These are phyloP conservation scores for Apodemus agrarius DNA, from an alignment of 2,797 vertebrate species.

Conservation along the genomic window DNA sequence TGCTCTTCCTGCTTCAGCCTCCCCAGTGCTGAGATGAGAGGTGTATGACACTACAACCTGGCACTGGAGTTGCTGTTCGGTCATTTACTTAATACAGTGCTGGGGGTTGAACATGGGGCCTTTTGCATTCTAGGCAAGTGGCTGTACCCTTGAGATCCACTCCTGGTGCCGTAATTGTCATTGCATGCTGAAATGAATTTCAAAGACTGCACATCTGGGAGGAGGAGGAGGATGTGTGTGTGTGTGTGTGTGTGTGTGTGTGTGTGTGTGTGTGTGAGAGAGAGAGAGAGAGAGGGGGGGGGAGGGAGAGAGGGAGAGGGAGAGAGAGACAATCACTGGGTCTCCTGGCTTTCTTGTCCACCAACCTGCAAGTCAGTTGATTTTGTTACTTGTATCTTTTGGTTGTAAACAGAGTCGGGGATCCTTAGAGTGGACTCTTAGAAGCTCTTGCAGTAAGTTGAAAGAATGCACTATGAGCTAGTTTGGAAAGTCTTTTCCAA, in stretches of 20 bases:
- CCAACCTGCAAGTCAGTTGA: slow-evolving; percentile 32
- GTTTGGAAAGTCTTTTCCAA: slow-evolving; percentile 37
- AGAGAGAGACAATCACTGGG: too few species aligned
- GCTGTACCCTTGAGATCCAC: not conserved
- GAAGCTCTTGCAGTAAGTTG: not conserved
- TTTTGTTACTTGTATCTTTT: not conserved
- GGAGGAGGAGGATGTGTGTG: not conserved
- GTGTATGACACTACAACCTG: not conserved
- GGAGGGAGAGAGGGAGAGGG: too few species aligned
- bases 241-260: too few species aligned
- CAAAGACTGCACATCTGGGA: slow-evolving; percentile 13
- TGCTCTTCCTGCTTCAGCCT: not conserved
- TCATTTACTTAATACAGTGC: not conserved
- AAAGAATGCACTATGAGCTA: not conserved
- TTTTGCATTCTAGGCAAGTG: not conserved
- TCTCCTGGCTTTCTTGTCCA: slow-evolving; percentile 6
- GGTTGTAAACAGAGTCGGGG: not conserved
- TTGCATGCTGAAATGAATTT: slow-evolving; percentile 6
- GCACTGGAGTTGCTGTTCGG: not conserved
- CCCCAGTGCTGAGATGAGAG: not conserved
- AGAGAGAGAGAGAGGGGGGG: too few species aligned
- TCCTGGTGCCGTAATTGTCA: not conserved
- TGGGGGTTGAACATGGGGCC: not conserved
- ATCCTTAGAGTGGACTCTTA: not conserved
- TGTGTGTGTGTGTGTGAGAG: too few species aligned